phyloP scores from a whole-genome alignment of 2,113 vertebrate species.

The Tragelaphus imberbis region DNA sequence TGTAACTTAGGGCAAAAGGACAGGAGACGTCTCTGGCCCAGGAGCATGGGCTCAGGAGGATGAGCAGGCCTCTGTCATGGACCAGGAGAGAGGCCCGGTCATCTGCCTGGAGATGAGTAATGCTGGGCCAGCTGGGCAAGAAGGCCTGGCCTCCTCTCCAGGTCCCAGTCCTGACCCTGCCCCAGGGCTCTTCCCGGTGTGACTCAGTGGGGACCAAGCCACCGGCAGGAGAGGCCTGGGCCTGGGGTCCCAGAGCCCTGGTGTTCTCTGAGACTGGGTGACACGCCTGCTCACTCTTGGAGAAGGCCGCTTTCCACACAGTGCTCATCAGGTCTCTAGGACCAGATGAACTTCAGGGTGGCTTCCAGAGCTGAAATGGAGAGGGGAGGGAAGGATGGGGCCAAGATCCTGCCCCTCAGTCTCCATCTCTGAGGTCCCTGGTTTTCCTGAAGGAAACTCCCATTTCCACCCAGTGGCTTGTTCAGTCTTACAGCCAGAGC shows the following conservation, averaged over 20 bases:
- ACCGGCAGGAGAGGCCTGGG: not conserved
- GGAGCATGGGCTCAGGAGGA: not conserved
- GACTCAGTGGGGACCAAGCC: not conserved
- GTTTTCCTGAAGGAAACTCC: not conserved
- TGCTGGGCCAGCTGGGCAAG: not conserved
- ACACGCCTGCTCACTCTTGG: fast-evolving
- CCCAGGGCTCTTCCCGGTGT: not conserved
- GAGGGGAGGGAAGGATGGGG: no score
- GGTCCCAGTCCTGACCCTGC: not conserved
- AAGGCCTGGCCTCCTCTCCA: not conserved
- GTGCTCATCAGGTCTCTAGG: not conserved
- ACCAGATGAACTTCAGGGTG: not conserved
- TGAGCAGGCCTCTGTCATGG: fast-evolving
- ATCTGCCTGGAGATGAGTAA: not conserved
- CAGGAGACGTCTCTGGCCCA: not conserved
- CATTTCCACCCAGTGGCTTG: not conserved
- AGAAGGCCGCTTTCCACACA: not conserved
- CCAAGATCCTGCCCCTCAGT: not conserved
- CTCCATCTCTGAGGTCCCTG: not conserved
- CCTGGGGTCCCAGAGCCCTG: not conserved
- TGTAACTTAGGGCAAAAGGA: not conserved
- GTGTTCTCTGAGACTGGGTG: not conserved
- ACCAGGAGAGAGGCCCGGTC: fast-evolving
- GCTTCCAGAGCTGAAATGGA: not conserved
- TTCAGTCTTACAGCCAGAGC: not conserved